These are phyloP conservation scores for Mycteria americana DNA, from an alignment of 2,797 vertebrate genomes.

Conservation along the genomic window DNA sequence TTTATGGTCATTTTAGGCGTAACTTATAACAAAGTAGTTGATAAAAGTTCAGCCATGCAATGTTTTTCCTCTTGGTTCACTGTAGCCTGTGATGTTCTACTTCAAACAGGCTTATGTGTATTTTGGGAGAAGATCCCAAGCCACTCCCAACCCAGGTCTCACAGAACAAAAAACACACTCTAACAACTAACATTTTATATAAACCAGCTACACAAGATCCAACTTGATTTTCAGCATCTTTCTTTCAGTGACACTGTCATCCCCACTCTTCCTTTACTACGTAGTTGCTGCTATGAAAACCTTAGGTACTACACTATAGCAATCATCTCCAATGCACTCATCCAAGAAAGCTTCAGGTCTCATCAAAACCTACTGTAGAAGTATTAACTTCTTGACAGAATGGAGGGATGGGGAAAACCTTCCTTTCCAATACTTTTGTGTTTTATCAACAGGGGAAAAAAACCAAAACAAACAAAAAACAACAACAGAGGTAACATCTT, in stretches of 20 bases:
- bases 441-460: not conserved
- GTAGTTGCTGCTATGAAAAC: not conserved
- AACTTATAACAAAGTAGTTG: not conserved
- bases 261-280: not conserved
- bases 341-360: not conserved
- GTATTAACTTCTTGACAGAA: not conserved
- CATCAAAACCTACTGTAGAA: not conserved
- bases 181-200: not conserved
- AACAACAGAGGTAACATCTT: not conserved
- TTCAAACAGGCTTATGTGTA: slow-evolving; percentile 42
- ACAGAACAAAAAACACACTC: not conserved
- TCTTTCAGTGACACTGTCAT: not conserved
- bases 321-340: not conserved
- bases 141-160: not conserved
- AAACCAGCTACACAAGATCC: not conserved
- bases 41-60: not conserved
- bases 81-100: not conserved
- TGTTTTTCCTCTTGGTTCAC: slow-evolving; percentile 26
- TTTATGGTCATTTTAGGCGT: not conserved
- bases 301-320: not conserved
- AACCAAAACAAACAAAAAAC: not conserved
- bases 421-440: not conserved
- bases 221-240: not conserved
- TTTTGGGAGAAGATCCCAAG: slow-evolving; percentile 28
- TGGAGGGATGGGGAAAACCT: not conserved